Base-by-base conservation (phyloP, 2,113 vertebrate species). In the Scomber scombrus region DNA sequence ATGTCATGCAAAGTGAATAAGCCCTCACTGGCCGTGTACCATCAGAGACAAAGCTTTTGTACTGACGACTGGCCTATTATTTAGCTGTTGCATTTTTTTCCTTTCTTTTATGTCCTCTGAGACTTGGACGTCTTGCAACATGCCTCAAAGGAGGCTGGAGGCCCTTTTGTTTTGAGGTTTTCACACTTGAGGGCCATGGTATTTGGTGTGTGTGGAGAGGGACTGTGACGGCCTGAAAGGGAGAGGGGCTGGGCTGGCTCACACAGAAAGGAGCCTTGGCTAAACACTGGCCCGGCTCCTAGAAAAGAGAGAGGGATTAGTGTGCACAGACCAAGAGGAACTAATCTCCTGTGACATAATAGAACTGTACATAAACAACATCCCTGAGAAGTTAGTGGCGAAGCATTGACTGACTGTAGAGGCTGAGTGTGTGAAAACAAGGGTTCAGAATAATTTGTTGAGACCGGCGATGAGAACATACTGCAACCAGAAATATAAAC, bases 361-460 rank as follows among this genome's bases (percentile, higher is more conserved):
- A 92, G 92, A 92, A 94, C 90, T 94, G 92, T 93, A 95, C 89
- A 92, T 88, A 94, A 94, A 93, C 91, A 93, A 88, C 87, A 68
- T 84, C 89, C 68, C 85, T 83, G 87, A 93, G 88, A 91, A 87
- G 91, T 86, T 89, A 93, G 83, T 26, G 80, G 81, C 50, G 52
- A 80, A 78, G 90, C 84, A 21, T 14, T 61, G 86, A 73, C 82
- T 86, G 82, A 65, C 65, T 83, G 85, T 75, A 87, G 85, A 84
- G 82, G 68, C 73, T 46, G 70, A 85, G 75, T 75, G 85, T 90
- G 88, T 91, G 89, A 93, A 91, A 87, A 83, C 55, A 68, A 79
- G 80, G 49, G 47, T 67, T 78, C 52, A 2, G 80, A 86, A 92
- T 87, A 71, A 90, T 90, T 88, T 86, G 77, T 76, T 43, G 80